These are phyloP conservation scores for Siniperca scherzeri DNA, from an alignment of 2,797 vertebrate genomes.

Conservation along the genomic window DNA sequence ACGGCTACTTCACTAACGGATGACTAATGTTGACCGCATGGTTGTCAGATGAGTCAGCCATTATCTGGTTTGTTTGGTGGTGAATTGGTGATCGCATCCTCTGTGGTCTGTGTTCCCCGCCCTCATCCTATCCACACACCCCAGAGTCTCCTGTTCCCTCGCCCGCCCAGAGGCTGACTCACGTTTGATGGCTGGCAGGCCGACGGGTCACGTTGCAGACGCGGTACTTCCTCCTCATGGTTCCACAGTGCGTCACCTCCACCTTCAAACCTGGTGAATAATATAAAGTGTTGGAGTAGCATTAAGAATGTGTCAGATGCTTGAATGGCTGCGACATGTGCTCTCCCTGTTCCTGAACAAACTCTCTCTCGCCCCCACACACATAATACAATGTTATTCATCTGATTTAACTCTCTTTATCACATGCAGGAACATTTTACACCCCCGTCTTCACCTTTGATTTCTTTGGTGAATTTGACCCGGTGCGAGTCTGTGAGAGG, in stretches of 20 bases:
- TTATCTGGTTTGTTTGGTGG: conserved; percentile 59
- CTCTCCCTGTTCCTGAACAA: conserved; percentile 2
- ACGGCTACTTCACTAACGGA: conserved; percentile 22
- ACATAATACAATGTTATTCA: conserved; percentile 16
- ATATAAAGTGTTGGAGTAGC: conserved; percentile 24
- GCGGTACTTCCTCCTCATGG: conserved; percentile 98
- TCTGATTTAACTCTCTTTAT: background rate
- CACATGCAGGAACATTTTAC: background rate
- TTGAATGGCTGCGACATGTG: conserved; percentile 3
- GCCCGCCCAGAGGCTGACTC: conserved; percentile 80
- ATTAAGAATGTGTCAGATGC: conserved; percentile 1
- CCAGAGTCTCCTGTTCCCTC: conserved; percentile 35
- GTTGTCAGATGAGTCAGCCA: conserved; percentile 61
- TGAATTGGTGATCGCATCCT: conserved; percentile 50
- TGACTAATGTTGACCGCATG: conserved; percentile 66
- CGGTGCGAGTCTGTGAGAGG: conserved; percentile 98
- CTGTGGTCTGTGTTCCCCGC: background rate
- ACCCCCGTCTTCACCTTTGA: conserved; percentile 89
- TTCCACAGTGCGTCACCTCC: conserved; percentile 99
- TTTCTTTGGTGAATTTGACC: conserved; percentile 99
- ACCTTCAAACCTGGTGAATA: conserved; percentile 94
- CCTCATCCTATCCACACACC: conserved; percentile 31
- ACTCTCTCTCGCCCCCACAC: background rate
- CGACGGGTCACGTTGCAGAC: conserved; percentile 98
- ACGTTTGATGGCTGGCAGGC: conserved; percentile 99